phyloP scores from a whole-genome alignment of 2,113 vertebrate genomes.

The Pterophyllum scalare region DNA sequence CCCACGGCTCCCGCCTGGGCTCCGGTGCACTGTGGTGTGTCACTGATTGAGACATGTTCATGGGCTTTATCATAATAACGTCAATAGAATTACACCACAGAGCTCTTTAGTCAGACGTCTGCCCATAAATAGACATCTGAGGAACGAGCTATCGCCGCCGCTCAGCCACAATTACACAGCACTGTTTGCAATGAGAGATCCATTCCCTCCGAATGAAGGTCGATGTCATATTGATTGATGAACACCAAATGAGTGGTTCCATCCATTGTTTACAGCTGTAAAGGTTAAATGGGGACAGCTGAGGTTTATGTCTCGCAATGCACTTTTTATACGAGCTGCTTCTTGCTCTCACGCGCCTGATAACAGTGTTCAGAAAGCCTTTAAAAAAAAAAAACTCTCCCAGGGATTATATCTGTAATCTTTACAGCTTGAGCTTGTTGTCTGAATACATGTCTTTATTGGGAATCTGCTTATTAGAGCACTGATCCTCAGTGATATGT shows the following conservation, averaged over 20 bases:
- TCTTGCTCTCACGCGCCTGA: neutral
- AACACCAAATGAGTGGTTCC: slow-evolving; percentile 45
- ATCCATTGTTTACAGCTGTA: slow-evolving; percentile 46
- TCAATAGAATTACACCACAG: slow-evolving; percentile 1
- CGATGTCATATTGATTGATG: slow-evolving; percentile 55
- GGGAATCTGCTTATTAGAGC: neutral
- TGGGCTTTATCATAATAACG: slow-evolving; percentile 9
- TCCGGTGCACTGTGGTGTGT: neutral
- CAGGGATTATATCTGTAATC: neutral
- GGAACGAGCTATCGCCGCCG: slow-evolving; percentile 24
- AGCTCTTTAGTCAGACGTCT: slow-evolving; percentile 21
- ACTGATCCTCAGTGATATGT: neutral
- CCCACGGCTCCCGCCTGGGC: neutral
- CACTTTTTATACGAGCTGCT: slow-evolving; percentile 1
- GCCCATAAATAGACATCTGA: slow-evolving; percentile 12
- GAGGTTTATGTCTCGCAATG: slow-evolving; percentile 10
- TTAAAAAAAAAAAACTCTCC: neutral
- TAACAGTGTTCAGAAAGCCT: neutral
- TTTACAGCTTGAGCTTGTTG: neutral
- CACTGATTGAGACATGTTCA: slow-evolving; percentile 15
- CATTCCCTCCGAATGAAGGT: slow-evolving; percentile 36
- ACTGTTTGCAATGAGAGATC: slow-evolving; percentile 19
- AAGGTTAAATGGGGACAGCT: slow-evolving; percentile 37
- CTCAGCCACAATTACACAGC: slow-evolving; percentile 28
- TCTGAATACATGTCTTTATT: neutral